A percentile compares a stretch with the other conserved stretches of the same genome.
Conservation (phyloP, 1,140 invertebrate species). For the Aphaenogaster rudis region DNA sequence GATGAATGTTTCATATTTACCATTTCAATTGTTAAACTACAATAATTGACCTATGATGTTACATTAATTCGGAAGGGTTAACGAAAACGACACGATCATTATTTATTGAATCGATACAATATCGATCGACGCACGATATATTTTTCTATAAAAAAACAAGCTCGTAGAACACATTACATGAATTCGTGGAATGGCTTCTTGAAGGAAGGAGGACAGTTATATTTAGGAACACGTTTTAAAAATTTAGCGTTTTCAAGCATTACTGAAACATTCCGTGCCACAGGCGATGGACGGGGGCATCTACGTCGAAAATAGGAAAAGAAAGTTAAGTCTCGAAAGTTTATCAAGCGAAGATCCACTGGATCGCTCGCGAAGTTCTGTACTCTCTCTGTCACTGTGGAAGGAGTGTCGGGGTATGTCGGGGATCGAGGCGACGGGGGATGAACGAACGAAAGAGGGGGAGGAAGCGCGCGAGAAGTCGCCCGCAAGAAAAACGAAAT, state of each 20-base stretch:
- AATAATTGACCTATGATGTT: not conserved
- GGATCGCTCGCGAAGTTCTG: constrained; percentile 52
- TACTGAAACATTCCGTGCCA: constrained; percentile 40
- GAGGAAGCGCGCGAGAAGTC: constrained; percentile 32
- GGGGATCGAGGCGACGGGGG: not conserved
- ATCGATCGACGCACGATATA: not conserved
- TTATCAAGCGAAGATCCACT: constrained; percentile 56
- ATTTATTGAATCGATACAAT: not conserved
- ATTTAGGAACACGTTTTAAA: constrained; percentile 31
- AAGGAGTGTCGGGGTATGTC: constrained; percentile 34
- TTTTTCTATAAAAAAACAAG: not conserved
- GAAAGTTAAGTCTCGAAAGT: constrained; percentile 56
- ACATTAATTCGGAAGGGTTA: not conserved
- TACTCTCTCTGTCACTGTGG: constrained; percentile 1
- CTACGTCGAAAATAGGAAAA: constrained; percentile 45
- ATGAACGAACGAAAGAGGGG: not conserved
- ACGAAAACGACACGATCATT: not conserved
- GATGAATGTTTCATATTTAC: constrained; percentile 28
- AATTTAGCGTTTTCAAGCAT: constrained; percentile 47
- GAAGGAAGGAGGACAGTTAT: constrained; percentile 5
- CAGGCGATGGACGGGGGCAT: not conserved
- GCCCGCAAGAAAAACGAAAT: constrained; percentile 65
- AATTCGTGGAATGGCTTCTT: not conserved
- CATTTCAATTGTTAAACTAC: constrained; percentile 40
- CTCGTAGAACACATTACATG: too few species aligned